These are phyloP conservation scores for Paramisgurnus dabryanus DNA, from an alignment of 2,113 vertebrate genomes.

Conservation along the genomic window DNA sequence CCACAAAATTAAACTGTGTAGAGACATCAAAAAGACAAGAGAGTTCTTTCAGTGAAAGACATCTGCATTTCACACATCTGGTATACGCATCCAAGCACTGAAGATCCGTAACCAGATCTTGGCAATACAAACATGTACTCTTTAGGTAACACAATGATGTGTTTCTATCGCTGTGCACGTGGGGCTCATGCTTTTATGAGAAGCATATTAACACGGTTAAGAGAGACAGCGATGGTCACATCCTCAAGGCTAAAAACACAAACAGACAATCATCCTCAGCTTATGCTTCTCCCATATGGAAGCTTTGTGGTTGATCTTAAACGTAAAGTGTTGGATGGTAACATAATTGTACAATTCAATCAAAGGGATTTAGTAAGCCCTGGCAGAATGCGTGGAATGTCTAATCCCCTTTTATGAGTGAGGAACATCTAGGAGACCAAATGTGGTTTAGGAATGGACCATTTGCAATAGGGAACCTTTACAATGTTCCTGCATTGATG, in stretches of 20 bases:
- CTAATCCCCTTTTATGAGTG: constrained; percentile 24
- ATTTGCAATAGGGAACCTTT: constrained; percentile 12
- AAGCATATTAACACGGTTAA: background rate
- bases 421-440: constrained; percentile 34
- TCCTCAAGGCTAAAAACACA: constrained; percentile 24
- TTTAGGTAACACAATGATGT: background rate
- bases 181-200: too few species aligned
- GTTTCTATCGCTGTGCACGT: background rate
- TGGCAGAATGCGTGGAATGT: constrained; percentile 39
- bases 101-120: background rate
- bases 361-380: constrained; percentile 23
- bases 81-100: background rate
- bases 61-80: constrained; percentile 24
- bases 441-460: constrained; percentile 38
- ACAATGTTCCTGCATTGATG: background rate
- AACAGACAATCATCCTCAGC: background rate
- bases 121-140: background rate
- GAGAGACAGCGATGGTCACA: constrained; percentile 12
- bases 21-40: constrained; percentile 17
- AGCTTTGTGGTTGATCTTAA: constrained; percentile 20
- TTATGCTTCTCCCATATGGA: constrained; percentile 21
- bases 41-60: constrained; percentile 2
- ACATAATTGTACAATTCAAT: constrained; percentile 42
- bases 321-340: constrained; percentile 22
- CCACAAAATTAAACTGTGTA: constrained; percentile 96